Base-by-base conservation (phyloP, 2,113 vertebrate species). In the Gallinago undulata region DNA sequence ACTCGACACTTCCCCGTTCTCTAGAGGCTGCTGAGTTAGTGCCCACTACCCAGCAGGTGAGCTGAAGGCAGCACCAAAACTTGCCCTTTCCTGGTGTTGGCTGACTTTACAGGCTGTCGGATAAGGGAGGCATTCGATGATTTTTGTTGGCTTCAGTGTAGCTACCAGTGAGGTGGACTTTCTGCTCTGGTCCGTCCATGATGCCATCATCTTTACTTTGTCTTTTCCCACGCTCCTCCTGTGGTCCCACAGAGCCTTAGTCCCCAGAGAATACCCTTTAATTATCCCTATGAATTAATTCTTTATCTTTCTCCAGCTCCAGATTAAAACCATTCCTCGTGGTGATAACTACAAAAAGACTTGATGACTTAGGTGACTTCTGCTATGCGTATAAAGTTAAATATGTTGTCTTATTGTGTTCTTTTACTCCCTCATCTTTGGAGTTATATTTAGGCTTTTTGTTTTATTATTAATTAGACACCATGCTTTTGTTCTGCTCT, bases 1-100 rank as follows among this genome's bases (percentile, higher is more conserved):
- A 51, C 37, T 89, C 79, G 89, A 76, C 62, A 57, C 80, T 91
- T 96, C 30, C 45, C 69, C 62, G 85, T 89, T 90, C 62, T 87
- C 80, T 35, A 39, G 80, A 59, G 66, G 57, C 81, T 89, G 53
- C 69, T 48, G 66, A 78, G 80, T 62, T 84, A 90, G 73, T 93
- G 84, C 70, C 89, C 73, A 25, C 37, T 88, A 33, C 64, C 51
- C 35, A 3, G 10, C 8, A 53, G 87, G 57, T 59, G 89, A 89
- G 87, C 77, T 77, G 81, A 64, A 55, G 31, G 84, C 48, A 84
- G 0, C 3, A 15, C 48, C 84, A 92, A 51, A 56, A 23, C 39
- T 37, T 51, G 35, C 5, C 10, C 13, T 55, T 56, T 55, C 55
- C 43, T 62, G 80, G 45, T 2, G 2, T n/a, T 68, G 86, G 4